Base-by-base conservation (phyloP, 1,140 invertebrate genomes). In the Oryctes rhinoceros region DNA sequence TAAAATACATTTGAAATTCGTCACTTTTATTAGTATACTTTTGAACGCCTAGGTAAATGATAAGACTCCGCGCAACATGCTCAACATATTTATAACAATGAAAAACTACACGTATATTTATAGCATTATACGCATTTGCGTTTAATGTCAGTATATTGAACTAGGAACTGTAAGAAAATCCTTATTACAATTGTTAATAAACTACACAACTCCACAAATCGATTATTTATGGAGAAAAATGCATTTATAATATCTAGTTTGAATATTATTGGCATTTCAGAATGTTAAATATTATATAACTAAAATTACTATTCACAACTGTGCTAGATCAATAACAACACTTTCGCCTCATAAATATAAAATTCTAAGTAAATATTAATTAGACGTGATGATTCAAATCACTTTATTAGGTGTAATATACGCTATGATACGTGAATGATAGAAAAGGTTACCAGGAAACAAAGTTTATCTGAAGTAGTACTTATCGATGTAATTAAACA, bases 221-320 rank as follows among this genome's bases (percentile, higher is more conserved):
- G 13, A 62, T 62, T 62, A 62, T 62, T 62, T 67, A 67, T 67
- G 3, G 11, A 24, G 65, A 67, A 67, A 67, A 67, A 18, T 67
- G 65, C 65, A 67, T 67, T 67, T 67, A 67, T 67, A 67, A 24
- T 35, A 67, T 67, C 65, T 67, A 67, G 20, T 67, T 67, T 67
- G 65, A 67, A 67, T 67, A 13, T 53, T 53, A 53, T 53, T 53
- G 65, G 30, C 65, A 67, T 35, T 67, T 67, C 30, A 35, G 65
- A 67, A 24, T 24, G 65, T 11, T 67, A 67, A 53, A 67, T 18
- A 67, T 67, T 67, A 67, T 67, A 67, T 67, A 67, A 67, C 65
- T 53, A 4, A 53, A 53, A 67, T 35, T 67, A 67, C 30, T 67
- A 67, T 67, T 67, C 65, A 18, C 20, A 67, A 24, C 10, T 24